Evolutionary conservation across 1,140 invertebrate species (phyloP).

Genomic region (Euura lappo): DNA sequence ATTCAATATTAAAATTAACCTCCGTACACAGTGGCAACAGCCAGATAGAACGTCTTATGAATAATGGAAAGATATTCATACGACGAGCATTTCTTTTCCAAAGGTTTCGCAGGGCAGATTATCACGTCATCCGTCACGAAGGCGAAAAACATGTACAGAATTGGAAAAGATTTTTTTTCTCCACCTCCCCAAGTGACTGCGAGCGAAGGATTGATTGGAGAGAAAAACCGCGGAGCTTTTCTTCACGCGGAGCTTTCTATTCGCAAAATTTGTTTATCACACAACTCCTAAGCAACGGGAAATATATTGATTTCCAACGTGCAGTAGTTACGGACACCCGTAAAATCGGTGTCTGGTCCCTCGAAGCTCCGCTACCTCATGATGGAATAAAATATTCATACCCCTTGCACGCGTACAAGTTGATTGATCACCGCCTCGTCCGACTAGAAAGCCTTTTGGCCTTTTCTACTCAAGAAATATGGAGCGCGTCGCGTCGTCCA

Average conservation of each 20-base stretch:
- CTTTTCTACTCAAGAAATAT: background rate
- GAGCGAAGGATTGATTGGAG: too few relatives aligned
- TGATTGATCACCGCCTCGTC: background rate
- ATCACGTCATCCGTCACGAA: slow-evolving; percentile 3
- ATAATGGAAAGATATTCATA: slow-evolving; percentile 5
- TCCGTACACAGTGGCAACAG: background rate
- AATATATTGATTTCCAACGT: too few relatives aligned
- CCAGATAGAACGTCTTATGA: background rate
- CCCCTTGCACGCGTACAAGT: background rate
- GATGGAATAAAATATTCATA: slow-evolving; percentile 1
- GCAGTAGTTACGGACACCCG: too few relatives aligned
- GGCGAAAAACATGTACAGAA: background rate
- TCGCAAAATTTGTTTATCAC: too few relatives aligned
- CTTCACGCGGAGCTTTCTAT: too few relatives aligned
- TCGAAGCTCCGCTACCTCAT: background rate
- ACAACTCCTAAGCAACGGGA: too few relatives aligned
- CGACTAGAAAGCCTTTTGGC: background rate
- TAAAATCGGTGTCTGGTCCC: too few relatives aligned
- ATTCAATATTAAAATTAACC: background rate
- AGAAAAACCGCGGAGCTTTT: too few relatives aligned
- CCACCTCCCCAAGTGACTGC: too few relatives aligned
- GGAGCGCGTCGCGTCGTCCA: background rate
- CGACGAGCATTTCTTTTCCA: background rate
- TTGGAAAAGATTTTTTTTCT: background rate
- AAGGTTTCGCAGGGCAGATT: background rate